Evolutionary conservation across 1,140 invertebrate species (phyloP), one percentile per base, ranked within the genome.

Genomic region (Tribolium madens): DNA sequence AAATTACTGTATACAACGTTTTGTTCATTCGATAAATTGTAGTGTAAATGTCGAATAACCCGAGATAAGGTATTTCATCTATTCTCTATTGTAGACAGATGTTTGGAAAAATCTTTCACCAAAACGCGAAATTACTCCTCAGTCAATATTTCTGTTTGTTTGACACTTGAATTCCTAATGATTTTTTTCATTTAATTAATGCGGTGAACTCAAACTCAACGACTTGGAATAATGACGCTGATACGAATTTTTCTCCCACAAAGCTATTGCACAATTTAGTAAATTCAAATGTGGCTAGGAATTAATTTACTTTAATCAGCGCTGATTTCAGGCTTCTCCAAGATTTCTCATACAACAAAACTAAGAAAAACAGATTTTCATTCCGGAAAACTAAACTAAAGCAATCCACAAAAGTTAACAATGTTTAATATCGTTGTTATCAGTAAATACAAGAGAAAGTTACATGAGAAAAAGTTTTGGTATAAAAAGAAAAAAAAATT

Each of bases 1-100:
- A 80, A 78, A 77, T 80, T 80, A 80, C 73, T 78, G 76, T 80
- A 80, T 80, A 78, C 76, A 78, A 50, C 12, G 57, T 64, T 64
- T 64, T 73, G 52, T 73, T 73, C 47, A 57, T 21, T 14, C 13
- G 13, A 70, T 64, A 80, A 75, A 78, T 80, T 80, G 79, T 73
- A 69, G 79, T 80, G 76, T 78, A 78, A 73, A 76, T 80, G 76
- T 80, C 79, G 57, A 69, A 13, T 13, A 47, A 12, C 36, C 52
- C 17, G 21, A 64, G 57, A 64, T 64, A 64, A 64, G 57, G 57
- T 60, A 60, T 60, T 60, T 60, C 42, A 17, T 14, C 42, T 50
- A 71, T 48, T 71, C 47, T 48, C 18, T 72, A 42, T 48, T 50
- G 7, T 12, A 17, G 26, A 10, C 70, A 53, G 42, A 50, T 53